Base-by-base conservation (phyloP, 2,113 vertebrate species). In the Madoqua kirkii region DNA sequence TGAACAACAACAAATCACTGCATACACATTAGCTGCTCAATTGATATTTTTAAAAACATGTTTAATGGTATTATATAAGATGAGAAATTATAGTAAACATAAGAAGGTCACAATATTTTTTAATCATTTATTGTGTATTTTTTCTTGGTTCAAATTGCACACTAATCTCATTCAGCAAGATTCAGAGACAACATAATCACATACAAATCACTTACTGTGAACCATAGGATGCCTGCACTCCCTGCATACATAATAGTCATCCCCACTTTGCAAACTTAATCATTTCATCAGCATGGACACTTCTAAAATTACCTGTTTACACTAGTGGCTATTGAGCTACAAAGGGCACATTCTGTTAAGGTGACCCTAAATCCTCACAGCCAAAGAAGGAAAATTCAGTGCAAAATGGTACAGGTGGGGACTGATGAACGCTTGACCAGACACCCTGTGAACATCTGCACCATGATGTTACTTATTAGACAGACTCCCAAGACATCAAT, bases 251-350 rank as follows among this genome's bases (percentile, higher is more conserved):
- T 95, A 96, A 98, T 76, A 55, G 64, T 86, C 76, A 96, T 97
- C 43, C 82, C 82, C n/a, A 89, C 92, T 93, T 97, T 95, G 94
- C 54, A 96, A 96, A 93, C 43, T 85, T 97, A 92, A 98, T 97
- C 94, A 96, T 95, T 54, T 90, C 93, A 97, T 96, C 97, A 97
- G 95, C 97, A 88, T 95, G 96, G n/a, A 88, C 21, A 90, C 93
- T 93, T 96, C 93, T 88, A 55, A 89, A 97, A 96, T 97, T 93
- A 97, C 97, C 92, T 97, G 93, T 95, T 97, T 96, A 97, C 76
- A 71, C 52, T 27, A 92, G 96, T 93, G 94, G 64, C 87, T 95
- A 90, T 55, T 90, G 97, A 96, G 62, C 71, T 89, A 90, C 87
- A 96, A 74, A 96, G 48, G 87, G 79, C 74, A 96, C 59, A 85